Percentiles rank a stretch among this genome's conserved stretches.
Conservation (phyloP, 2,888 invertebrate genomes). For the Drosophila anomalipes region DNA sequence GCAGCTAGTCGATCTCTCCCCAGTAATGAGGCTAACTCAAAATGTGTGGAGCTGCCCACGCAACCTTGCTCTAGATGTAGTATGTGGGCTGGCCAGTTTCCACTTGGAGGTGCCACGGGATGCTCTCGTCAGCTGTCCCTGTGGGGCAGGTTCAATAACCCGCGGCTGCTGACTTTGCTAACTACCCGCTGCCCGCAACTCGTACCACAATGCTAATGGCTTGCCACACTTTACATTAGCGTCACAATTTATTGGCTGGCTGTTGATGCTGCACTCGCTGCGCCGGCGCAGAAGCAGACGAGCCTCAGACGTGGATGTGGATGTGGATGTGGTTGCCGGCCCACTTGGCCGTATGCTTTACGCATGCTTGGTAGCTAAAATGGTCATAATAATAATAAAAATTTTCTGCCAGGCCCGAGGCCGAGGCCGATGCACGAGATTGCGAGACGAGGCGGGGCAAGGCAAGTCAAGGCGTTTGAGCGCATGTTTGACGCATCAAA, state of each 20-base stretch:
- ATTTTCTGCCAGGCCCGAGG: conserved; percentile 62
- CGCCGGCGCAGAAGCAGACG: conserved; percentile 46
- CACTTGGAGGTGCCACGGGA: conserved; percentile 31
- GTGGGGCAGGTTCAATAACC: conserved; percentile 74
- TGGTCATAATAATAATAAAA: conserved; percentile 81
- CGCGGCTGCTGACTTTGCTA: conserved; percentile 40
- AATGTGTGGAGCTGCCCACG: conserved; percentile 9
- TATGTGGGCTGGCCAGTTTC: conserved; percentile 40
- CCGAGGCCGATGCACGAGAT: conserved; percentile 28
- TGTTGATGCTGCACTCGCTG: conserved; percentile 38
- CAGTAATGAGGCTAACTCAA: background rate
- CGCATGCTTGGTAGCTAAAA: conserved; percentile 79
- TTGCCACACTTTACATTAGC: conserved; percentile 82
- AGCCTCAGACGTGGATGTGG: conserved; percentile 46
- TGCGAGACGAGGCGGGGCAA: background rate
- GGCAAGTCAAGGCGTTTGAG: conserved; percentile 67
- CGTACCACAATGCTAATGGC: conserved; percentile 67
- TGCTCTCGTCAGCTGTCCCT: conserved; percentile 50
- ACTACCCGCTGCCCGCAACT: conserved; percentile 26
- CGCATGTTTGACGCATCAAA: conserved; percentile 80
- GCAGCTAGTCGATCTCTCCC: background rate
- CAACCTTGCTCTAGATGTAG: conserved; percentile 27
- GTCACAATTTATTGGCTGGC: conserved; percentile 78
- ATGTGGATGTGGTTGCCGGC: conserved; percentile 34
- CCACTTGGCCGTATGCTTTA: conserved; percentile 69